Evolutionary conservation across 1,140 invertebrate species (phyloP), one percentile per base, ranked within the genome.

Genomic region (Schlechtendalia chinensis): DNA sequence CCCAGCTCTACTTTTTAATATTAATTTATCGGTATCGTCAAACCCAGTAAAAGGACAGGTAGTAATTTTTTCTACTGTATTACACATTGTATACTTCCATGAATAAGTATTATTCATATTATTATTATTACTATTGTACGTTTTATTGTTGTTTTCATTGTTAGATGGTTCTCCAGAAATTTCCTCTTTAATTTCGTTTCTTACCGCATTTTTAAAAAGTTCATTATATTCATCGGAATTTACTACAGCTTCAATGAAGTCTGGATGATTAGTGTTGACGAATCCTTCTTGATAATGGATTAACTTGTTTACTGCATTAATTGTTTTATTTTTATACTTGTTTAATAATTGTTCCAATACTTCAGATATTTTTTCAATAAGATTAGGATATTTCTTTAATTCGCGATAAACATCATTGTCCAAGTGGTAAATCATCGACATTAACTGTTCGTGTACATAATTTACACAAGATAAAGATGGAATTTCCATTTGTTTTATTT

Each of bases 181-280:
- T 10, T 32, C n/a, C 5, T 32, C n/a, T 5, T 27, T 14, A 17
- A 67, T 53, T 22, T 50, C 5, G 10, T 53, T 16, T 10, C 24
- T 59, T 1, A 16, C 27, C n/a, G 63, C 19, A n/a, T 72, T 56
- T 0, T 58, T 0, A 11, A 74, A 58, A 5, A 81, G 81, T 11
- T 39, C 10, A 0, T 63, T 22, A 47, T 47, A 32, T n/a, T 59
- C 47, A 12, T 53, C 45, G 0, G 54, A 71, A 2, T 45, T n/a
- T 5, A n/a, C 32, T 6, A 72, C 19, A 14, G 81, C 81, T 14
- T 59, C 54, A 11, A 72, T 22, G 61, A 84, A 84, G 50, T 93
- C 91, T 5, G 92, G 92, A 85, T 93, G 91, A 83, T 90, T 90
- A 1, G 91, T 93, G 84, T 93, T 93, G 47, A 93, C 91, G 84